These are phyloP conservation scores for Drosophila sordidula DNA, from an alignment of 2,888 invertebrate genomes.

Conservation along the genomic window DNA sequence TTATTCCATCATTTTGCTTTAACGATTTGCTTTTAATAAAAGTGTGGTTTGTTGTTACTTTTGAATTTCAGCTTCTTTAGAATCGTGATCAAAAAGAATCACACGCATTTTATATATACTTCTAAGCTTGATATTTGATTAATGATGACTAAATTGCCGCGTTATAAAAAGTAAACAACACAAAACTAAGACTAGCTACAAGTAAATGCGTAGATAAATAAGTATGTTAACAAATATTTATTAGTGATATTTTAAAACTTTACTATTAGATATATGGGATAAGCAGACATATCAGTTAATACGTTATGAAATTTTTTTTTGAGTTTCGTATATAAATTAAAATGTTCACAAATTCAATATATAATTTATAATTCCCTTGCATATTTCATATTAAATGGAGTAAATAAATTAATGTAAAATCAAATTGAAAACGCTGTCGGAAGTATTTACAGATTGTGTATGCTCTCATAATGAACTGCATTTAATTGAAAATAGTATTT, in stretches of 20 bases:
- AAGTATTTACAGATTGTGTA: conserved; percentile 9
- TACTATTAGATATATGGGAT: no score
- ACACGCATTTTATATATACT: background rate
- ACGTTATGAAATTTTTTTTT: no score
- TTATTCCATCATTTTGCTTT: no score
- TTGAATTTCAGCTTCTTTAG: background rate
- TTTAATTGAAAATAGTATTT: conserved; percentile 47
- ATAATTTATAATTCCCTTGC: background rate
- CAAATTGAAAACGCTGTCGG: background rate
- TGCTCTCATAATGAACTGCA: conserved; percentile 47
- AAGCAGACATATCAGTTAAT: no score
- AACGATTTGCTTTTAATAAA: no score
- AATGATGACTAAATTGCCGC: background rate
- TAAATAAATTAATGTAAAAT: conserved; percentile 1
- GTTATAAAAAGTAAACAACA: background rate
- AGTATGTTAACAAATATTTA: no score
- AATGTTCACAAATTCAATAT: background rate
- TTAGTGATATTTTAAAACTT: no score
- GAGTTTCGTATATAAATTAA: no score
- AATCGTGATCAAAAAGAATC: background rate
- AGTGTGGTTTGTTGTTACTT: background rate
- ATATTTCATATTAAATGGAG: background rate
- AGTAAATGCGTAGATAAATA: background rate
- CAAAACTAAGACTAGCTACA: background rate
- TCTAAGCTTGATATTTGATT: background rate